These are phyloP conservation scores for Dryomyza anilis DNA, from an alignment of 2,888 invertebrate genomes.

Conservation along the genomic window DNA sequence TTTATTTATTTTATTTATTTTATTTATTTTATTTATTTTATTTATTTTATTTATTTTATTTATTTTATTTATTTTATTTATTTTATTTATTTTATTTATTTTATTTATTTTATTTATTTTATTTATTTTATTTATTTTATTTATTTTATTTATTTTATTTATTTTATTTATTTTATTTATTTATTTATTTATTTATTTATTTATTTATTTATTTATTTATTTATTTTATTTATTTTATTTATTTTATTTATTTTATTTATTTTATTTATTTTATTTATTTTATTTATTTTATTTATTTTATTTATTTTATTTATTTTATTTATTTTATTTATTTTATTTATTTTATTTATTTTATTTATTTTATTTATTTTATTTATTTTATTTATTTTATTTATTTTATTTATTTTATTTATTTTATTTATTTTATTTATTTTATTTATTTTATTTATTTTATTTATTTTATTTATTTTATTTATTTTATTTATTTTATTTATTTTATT, in stretches of 20 bases:
- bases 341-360: background rate
- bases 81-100: background rate
- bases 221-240: background rate
- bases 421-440: background rate
- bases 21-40: background rate
- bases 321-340: background rate
- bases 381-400: background rate
- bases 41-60: background rate
- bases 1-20: background rate
- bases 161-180: background rate
- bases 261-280: background rate
- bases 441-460: background rate
- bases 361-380: background rate
- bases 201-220: background rate
- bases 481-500: background rate
- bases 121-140: background rate
- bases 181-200: background rate
- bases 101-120: background rate
- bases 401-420: background rate
- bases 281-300: background rate
- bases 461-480: background rate
- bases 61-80: background rate
- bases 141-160: background rate
- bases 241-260: background rate
- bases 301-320: background rate